Evolutionary conservation across 1,140 invertebrate genomes (phyloP).

Genomic region (Dysdera silvatica): DNA sequence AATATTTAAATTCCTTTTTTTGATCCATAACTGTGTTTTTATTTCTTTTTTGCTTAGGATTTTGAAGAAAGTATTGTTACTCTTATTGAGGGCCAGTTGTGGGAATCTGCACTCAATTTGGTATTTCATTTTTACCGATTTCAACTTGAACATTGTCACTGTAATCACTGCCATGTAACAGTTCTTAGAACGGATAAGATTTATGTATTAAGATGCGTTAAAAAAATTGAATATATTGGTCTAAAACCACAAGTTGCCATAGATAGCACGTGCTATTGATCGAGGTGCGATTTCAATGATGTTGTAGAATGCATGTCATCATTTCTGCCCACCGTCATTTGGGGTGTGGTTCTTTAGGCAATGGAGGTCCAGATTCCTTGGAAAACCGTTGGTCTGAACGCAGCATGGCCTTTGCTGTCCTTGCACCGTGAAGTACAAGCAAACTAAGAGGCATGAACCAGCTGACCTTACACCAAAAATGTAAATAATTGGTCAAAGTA

Average conservation of each 20-base stretch:
- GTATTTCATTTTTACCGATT: slow-evolving; percentile 43
- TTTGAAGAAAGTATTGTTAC: slow-evolving; percentile 53
- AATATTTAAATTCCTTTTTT: neutral
- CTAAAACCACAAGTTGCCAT: neutral
- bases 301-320: too few relatives aligned
- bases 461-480: too few relatives aligned
- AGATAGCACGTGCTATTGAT: too few relatives aligned
- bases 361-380: too few relatives aligned
- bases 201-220: neutral
- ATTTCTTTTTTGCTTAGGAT: slow-evolving; percentile 42
- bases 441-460: too few relatives aligned
- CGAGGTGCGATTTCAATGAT: too few relatives aligned
- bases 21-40: neutral
- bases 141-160: neutral
- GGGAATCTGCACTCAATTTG: slow-evolving; percentile 55
- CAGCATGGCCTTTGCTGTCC: too few relatives aligned
- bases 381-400: too few relatives aligned
- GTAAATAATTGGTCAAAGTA: too few relatives aligned
- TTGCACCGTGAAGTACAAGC: too few relatives aligned
- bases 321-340: too few relatives aligned
- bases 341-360: too few relatives aligned
- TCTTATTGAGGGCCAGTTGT: slow-evolving; percentile 56
- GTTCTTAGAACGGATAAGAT: neutral
- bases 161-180: neutral
- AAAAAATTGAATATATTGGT: neutral